Evolutionary conservation across 2,888 invertebrate genomes (phyloP), one percentile per base, ranked within the genome.

Genomic region (Idaea dimidiata): DNA sequence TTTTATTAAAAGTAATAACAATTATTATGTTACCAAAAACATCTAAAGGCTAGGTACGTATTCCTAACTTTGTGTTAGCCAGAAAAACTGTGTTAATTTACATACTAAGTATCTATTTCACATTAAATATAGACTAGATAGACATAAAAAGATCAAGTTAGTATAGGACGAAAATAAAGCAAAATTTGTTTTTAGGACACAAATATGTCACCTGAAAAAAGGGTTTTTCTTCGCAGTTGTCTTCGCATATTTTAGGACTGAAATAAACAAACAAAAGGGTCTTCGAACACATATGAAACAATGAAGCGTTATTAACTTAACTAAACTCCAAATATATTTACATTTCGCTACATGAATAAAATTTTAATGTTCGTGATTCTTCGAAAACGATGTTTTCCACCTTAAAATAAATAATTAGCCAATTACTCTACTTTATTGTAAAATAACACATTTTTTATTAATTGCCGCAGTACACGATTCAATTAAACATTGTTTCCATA

Each of bases 341-440:
- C 75, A 73, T 71, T 75, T 72, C 75, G 71, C 68, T 70, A 78
- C 77, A 74, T 75, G 76, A 76, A 74, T 75, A 76, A 76, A 76
- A 80, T 82, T 62, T 84, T 88, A 87, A 89, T 89, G 85, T 81
- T 69, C 75, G 69, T 73, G 72, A 79, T 77, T 81, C 84, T 83
- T 82, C 78, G 78, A 79, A 77, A 76, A 78, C 74, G 66, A 69
- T 76, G 72, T 81, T 82, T 70, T 69, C 72, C 73, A 77, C 73
- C 82, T 82, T 82, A 80, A 84, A 87, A 86, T 86, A 84, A 87
- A 86, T 86, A 89, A 91, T 90, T 88, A 84, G 81, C 79, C 81
- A 83, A 88, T 90, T 89, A 86, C 81, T 82, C 85, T 84, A 80
- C 79, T 88, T 89, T 87, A 84, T 83, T 78, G 77, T 79, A 78